phyloP scores from a whole-genome alignment of 2,888 invertebrate species.

The Melitaea athalia region DNA sequence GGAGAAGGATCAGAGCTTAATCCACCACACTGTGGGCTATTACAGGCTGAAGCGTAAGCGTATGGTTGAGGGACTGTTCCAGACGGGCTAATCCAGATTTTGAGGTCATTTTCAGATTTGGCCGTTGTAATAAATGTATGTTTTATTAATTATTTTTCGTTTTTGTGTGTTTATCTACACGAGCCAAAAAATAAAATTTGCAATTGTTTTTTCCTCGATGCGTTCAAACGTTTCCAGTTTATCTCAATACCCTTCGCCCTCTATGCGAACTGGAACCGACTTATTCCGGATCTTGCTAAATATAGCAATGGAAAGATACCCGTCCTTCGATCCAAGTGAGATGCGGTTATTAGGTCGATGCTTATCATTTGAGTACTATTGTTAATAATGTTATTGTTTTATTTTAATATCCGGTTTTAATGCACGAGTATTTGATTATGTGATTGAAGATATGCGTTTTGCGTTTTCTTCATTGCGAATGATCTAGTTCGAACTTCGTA shows the following conservation, averaged over 20 bases:
- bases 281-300: conserved; percentile 26
- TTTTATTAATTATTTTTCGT: no score
- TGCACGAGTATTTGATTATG: neutral
- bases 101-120: no score
- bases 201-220: conserved; percentile 9
- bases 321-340: neutral
- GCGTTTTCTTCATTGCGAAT: neutral
- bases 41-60: no score
- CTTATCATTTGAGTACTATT: neutral
- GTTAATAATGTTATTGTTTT: neutral
- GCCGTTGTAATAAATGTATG: no score
- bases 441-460: neutral
- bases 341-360: neutral
- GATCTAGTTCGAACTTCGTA: neutral
- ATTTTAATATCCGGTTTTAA: neutral
- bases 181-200: neutral
- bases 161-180: neutral
- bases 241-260: conserved; percentile 27
- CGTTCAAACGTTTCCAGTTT: conserved; percentile 27
- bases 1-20: no score
- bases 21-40: no score
- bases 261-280: conserved; percentile 13
- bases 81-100: no score
- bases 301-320: conserved; percentile 10
- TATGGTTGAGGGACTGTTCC: no score